Evolutionary conservation across 1,140 invertebrate species (phyloP), one percentile per base, ranked within the genome.

Genomic region (Rhyzopertha dominica): DNA sequence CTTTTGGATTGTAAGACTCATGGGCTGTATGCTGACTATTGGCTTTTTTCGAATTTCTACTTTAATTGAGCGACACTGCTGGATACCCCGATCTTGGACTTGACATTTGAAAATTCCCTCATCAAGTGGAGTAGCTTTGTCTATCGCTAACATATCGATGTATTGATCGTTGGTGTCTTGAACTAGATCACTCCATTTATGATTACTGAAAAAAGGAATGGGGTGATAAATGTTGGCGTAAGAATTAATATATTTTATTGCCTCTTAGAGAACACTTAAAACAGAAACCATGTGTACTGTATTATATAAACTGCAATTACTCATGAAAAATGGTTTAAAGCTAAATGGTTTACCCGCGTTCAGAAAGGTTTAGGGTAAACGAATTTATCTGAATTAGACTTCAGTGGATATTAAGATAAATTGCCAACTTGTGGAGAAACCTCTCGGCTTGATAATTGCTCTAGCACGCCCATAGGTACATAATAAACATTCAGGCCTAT

Each of bases 91-190:
- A 53, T 86, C 84, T n/a, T 77, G 73, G 9, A 84, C 76, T 48
- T 79, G 74, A 57, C 86, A 88, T 2, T 82, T 83, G 67, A 85
- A 87, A 20, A 77, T 70, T 17, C 86, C 86, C 9, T 77, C 73
- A 57, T 89, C 86, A 7, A 81, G 67, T 16, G 73, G 67, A 24
- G 74, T 76, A 0, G 82, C 80, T 54, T 77, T 77, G 17, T 79
- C 77, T 29, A 88, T 75, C 0, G 78, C 80, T 39, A 89, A 66
- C 12, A 84, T 62, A 1, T 83, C 82, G 49, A 78, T 84, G 29
- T 81, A 80, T 40, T 79, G 69, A 48, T 84, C 81, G 5, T 77
- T 51, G 17, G 61, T 57, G 32, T 59, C 54, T 41, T 59, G 57
- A 32, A 79, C 71, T 3, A 75, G 71, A 2, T 73, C 71, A 2